Evolutionary conservation across 2,797 vertebrate genomes (phyloP).

Genomic region (Eospalax fontanierii): DNA sequence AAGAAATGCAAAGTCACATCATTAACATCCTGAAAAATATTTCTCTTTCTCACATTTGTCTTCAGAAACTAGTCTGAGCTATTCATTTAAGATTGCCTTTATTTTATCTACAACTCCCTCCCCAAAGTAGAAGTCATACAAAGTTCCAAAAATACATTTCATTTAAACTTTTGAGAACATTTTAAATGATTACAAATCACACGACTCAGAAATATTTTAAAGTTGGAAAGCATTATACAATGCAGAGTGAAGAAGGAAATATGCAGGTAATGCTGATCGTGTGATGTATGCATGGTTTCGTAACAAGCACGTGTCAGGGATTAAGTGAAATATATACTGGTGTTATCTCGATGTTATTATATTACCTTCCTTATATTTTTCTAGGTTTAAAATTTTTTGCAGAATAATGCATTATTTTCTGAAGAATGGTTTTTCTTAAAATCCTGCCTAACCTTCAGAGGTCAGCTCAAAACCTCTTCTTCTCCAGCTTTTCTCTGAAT

Average conservation of each 20-base stretch:
- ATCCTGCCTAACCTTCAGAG: background rate
- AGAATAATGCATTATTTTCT: background rate
- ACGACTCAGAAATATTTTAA: background rate
- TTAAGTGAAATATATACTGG: background rate
- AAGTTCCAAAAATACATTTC: conserved; percentile 27
- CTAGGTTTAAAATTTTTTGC: background rate
- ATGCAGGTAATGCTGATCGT: background rate
- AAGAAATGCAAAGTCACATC: background rate
- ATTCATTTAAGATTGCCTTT: background rate
- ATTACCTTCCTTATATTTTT: background rate
- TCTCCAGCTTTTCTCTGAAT: background rate
- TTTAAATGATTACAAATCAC: conserved; percentile 48
- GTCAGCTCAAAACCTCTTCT: background rate
- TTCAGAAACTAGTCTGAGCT: conserved; percentile 55
- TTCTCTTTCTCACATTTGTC: conserved; percentile 33
- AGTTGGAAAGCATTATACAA: background rate
- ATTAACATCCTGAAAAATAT: background rate
- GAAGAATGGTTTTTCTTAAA: background rate
- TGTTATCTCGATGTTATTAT: conserved; percentile 27
- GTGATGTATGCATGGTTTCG: background rate
- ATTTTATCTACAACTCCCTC: conserved; percentile 17
- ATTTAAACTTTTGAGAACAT: conserved; percentile 21
- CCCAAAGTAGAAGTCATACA: background rate
- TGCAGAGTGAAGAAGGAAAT: background rate
- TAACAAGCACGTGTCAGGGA: background rate